Evolutionary conservation across 2,888 invertebrate genomes (phyloP).

Genomic region (Zhuqinia jingwanae): DNA sequence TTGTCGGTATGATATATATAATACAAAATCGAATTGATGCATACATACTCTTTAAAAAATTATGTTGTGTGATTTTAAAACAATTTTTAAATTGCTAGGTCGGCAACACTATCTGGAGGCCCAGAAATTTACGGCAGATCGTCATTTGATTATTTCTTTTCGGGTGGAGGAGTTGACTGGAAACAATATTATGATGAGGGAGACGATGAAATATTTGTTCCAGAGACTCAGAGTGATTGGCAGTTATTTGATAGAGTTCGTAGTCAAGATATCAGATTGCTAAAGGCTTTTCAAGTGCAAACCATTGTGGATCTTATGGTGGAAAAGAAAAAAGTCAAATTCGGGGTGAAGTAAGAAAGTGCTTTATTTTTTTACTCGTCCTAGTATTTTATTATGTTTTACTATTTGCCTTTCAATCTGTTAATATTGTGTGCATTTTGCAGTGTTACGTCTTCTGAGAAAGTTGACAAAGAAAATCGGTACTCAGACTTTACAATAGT

Average conservation of each 20-base stretch:
- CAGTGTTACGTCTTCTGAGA: constrained; percentile 91
- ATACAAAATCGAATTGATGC: too few relatives aligned
- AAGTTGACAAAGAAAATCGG: constrained; percentile 89
- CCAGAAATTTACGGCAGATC: constrained; percentile 88
- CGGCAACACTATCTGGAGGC: constrained; percentile 88
- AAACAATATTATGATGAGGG: constrained; percentile 75
- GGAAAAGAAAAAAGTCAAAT: constrained; percentile 91
- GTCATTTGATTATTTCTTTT: constrained; percentile 84
- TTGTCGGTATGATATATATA: constrained; percentile 83
- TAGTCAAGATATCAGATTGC: constrained; percentile 86
- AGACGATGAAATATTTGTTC: constrained; percentile 78
- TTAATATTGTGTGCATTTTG: too few relatives aligned
- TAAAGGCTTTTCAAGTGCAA: constrained; percentile 86
- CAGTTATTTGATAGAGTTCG: constrained; percentile 85
- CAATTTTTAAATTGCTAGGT: constrained; percentile 82
- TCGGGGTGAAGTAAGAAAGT: constrained; percentile 87
- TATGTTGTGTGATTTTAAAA: constrained; percentile 51
- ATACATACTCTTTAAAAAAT: neutral
- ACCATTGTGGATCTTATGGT: constrained; percentile 92
- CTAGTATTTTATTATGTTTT: neutral
- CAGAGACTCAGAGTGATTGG: constrained; percentile 81
- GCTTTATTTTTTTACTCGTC: neutral
- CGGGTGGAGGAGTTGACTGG: constrained; percentile 80
- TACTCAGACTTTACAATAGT: constrained; percentile 88
- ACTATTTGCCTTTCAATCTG: too few relatives aligned